phyloP scores from a whole-genome alignment of 37 sponge, comb jelly and placozoan species.

The Oopsacas minuta region DNA sequence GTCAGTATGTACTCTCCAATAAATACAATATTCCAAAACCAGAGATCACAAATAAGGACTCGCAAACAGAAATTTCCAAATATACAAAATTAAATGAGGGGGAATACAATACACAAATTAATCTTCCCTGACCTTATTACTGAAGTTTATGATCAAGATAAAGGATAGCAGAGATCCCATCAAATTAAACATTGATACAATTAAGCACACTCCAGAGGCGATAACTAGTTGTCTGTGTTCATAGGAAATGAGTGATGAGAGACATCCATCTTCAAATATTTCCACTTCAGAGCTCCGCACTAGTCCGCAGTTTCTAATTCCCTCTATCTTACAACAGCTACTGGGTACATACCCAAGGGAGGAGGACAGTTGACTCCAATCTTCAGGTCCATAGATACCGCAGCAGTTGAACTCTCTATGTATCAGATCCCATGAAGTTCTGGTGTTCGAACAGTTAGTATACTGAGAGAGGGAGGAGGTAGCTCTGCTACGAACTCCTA shows the following conservation, averaged over 20 bases:
- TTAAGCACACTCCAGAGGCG: neutral
- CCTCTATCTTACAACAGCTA: neutral
- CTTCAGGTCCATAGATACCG: neutral
- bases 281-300: neutral
- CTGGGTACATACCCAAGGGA: neutral
- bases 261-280: neutral
- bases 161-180: neutral
- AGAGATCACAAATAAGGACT: no score
- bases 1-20: no score
- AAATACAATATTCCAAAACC: no score
- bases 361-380: neutral
- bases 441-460: neutral
- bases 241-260: neutral
- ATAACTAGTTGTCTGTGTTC: conserved; percentile 8
- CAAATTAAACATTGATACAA: neutral
- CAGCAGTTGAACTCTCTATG: neutral
- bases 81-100: no score
- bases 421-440: neutral
- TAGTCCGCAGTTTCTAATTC: neutral
- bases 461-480: neutral
- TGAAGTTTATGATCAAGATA: neutral
- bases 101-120: no score
- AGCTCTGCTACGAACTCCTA: neutral
- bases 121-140: neutral
- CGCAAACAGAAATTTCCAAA: no score